Base-by-base conservation (phyloP, 1,140 invertebrate genomes). In the Macrostomum lignano region DNA sequence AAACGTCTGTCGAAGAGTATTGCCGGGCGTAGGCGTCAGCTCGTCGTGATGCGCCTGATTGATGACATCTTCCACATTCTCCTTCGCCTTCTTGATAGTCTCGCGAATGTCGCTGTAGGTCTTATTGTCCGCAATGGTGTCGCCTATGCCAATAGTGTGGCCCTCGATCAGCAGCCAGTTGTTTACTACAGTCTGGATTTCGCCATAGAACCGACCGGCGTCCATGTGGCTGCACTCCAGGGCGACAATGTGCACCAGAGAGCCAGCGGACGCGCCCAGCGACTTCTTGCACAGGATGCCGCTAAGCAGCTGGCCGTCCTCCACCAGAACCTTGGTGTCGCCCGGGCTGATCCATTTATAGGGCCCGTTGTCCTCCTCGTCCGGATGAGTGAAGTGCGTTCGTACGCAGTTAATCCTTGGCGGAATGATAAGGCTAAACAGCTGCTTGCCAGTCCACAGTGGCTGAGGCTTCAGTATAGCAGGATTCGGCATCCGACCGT, bases 1-100 rank as follows among this genome's bases (percentile, higher is more conserved):
- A 53, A 72, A 72, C 32, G 70, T 73, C 58, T 94, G 84, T 43
- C 82, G 65, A 24, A 96, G 58, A 0, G 86, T 91, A 47, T 96
- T 96, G 67, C 91, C 91, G 13, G 91, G 88, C 2, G 84, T 93
- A 0, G 86, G 84, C 49, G 96, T 86, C 29, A 99, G 59, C 47
- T 96, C 86, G 71, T 96, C 93, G 48, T 94, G 94, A 62, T 99
- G 91, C 17, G 91, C 91, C 60, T 94, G 94, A 47, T 94, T 82
- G 48, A 98, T 98, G 1, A 98, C 86, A 43, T 96, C 82, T 65
- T 91, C 91, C 58, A 98, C 91, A 62, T 94, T 82, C 45, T 84
- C 51, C 45, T 98, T 98, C 40, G 91, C 91, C 64, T 94, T 94
- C 39, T 74, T 73, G 51, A 99, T 98, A 9, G 88, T 81, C 44